Evolutionary conservation across 2,797 vertebrate genomes (phyloP), one percentile per base, ranked within the genome.

Genomic region (Smutsia temminckii): DNA sequence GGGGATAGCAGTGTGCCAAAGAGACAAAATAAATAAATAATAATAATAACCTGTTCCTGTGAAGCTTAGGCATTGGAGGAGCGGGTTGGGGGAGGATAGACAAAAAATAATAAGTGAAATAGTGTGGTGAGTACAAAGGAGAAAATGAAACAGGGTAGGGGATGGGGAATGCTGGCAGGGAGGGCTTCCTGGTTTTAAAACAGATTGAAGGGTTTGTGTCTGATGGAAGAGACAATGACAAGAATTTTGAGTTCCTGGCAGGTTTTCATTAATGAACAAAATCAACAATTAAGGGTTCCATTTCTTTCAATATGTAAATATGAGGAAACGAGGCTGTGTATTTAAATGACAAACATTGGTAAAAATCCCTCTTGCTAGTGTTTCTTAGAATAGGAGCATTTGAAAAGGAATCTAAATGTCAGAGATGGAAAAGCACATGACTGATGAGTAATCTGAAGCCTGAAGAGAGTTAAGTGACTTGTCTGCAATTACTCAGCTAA

Each of bases 401-500:
- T 94, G 85, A 63, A 97, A 94, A 96, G 64, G 75, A 93, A 91
- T 78, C 42, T 83, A 32, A 94, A 75, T 80, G 53, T 84, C 93
- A 71, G 71, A 5, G 0, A 46, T 90, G 88, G 64, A 89, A 95
- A 94, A 89, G 37, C 92, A 49, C 69, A 91, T 95, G 89, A 61
- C 66, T 55, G 32, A 59, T 75, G 93, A 94, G 66, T 83, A 85
- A 95, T 87, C 57, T 93, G 66, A 96, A 93, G 77, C 66, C 61
- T 80, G 68, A 61, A 84, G 72, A 59, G 75, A 86, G 51, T 83
- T 89, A 55, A 71, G 21, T 81, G 89, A 74, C 55, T 80, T 80
- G 57, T 64, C 75, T 81, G 29, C n/a, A 77, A 8, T 83, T 64
- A 80, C 64, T 85, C 74, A 63, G 61, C 91, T 87, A 55, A 95